phyloP scores from a whole-genome alignment of 2,113 vertebrate species.

The Candoia aspera region DNA sequence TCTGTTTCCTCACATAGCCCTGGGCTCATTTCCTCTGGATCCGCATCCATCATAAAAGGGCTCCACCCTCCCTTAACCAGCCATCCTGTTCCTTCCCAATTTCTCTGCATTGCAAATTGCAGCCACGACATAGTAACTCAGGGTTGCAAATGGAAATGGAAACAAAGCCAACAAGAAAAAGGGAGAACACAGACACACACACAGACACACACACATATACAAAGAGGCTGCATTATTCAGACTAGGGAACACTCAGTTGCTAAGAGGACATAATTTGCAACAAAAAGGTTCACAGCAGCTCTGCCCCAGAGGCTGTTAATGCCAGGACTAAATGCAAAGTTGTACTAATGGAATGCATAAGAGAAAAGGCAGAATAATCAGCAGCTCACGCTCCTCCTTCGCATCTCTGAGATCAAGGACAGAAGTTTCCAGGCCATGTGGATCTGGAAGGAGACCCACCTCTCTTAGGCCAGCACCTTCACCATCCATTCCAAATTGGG shows the following conservation, averaged over 20 bases:
- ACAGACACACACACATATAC: background rate
- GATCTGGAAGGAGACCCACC: too few species aligned
- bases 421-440: too few species aligned
- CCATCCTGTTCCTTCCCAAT: background rate
- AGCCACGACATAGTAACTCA: too few species aligned
- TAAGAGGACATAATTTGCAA: background rate
- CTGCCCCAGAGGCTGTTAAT: background rate
- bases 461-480: too few species aligned
- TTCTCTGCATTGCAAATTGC: too few species aligned
- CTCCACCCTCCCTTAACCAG: background rate
- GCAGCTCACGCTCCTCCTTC: background rate
- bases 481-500: too few species aligned
- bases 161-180: background rate
- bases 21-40: background rate
- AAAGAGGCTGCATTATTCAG: background rate
- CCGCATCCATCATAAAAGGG: background rate
- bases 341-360: background rate
- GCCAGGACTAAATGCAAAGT: background rate
- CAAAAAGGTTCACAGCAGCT: background rate
- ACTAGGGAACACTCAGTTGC: background rate
- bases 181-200: background rate
- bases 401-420: background rate
- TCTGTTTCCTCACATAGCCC: background rate
- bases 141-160: background rate
- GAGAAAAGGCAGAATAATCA: background rate